Evolutionary conservation across 2,113 vertebrate species (phyloP).

Genomic region (Propithecus coquereli): DNA sequence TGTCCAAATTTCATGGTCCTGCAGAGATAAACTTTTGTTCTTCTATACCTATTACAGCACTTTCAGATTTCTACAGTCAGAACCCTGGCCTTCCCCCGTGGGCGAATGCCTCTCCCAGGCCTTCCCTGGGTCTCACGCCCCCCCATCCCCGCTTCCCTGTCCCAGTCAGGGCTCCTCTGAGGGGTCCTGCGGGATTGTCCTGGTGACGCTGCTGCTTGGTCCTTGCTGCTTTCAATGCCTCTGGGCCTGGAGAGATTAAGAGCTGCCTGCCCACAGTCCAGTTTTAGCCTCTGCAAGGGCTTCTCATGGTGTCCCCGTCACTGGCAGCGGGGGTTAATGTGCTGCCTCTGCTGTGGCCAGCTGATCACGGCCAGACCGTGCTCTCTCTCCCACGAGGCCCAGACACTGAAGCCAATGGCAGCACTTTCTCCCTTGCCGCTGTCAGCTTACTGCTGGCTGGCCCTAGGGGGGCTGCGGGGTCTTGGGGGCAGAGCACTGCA

Average conservation of each 20-base stretch:
- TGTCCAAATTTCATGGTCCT: neutral
- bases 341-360: conserved; percentile 50
- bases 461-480: accelerated
- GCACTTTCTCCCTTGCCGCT: neutral
- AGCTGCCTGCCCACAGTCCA: neutral
- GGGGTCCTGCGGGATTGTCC: neutral
- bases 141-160: neutral
- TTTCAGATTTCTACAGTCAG: neutral
- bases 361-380: conserved; percentile 49
- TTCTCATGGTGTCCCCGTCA: conserved; percentile 15
- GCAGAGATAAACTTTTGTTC: neutral
- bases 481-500: neutral
- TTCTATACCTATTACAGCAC: neutral
- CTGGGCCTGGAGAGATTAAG: neutral
- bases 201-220: neutral
- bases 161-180: neutral
- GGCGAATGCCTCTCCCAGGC: neutral
- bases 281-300: neutral
- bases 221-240: neutral
- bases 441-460: too few species aligned
- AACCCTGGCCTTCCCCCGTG: neutral
- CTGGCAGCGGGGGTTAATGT: neutral
- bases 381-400: conserved; percentile 13
- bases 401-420: neutral
- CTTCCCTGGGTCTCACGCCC: accelerated